Conservation (phyloP, 2,113 vertebrate species). For the Rhynchomys soricoides region DNA sequence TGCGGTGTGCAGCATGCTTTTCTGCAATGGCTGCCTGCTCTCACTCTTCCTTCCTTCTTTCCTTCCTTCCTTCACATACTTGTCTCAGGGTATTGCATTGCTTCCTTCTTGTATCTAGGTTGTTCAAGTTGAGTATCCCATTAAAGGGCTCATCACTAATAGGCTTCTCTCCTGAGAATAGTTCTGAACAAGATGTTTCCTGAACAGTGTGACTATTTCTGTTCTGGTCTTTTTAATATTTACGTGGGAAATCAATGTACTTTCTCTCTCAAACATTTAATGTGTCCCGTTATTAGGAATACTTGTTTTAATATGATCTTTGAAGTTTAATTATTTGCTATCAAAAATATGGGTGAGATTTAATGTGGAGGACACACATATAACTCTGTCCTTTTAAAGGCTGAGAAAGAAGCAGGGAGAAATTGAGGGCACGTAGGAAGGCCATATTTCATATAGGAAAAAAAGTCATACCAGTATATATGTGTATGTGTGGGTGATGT, state of each 20-base stretch:
- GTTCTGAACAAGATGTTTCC: conserved; percentile 78
- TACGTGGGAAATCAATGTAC: conserved; percentile 63
- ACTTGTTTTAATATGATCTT: conserved; percentile 46
- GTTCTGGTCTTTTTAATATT: conserved; percentile 52
- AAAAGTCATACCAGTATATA: background rate
- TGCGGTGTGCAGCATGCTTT: conserved; percentile 94
- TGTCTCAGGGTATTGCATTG: conserved; percentile 84
- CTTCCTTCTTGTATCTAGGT: conserved; percentile 83
- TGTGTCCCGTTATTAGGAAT: conserved; percentile 39
- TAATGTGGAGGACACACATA: background rate
- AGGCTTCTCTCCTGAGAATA: conserved; percentile 68
- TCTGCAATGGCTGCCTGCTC: conserved; percentile 92
- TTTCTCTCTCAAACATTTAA: conserved; percentile 70
- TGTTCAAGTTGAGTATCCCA: conserved; percentile 69
- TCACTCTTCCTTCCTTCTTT: conserved; percentile 88
- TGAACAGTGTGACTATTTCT: conserved; percentile 74
- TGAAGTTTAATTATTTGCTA: conserved; percentile 42
- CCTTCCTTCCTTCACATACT: conserved; percentile 85
- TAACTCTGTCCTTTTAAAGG: background rate
- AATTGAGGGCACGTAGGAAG: background rate
- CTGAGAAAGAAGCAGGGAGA: background rate
- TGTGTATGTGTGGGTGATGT: background rate
- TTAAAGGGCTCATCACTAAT: conserved; percentile 71
- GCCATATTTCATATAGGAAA: background rate
- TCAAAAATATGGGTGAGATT: background rate